A percentile compares a stretch with the other conserved stretches of the same genome.
Evolutionary conservation across 2,888 invertebrate genomes (phyloP).

Genomic region (Keiferia lycopersicella): DNA sequence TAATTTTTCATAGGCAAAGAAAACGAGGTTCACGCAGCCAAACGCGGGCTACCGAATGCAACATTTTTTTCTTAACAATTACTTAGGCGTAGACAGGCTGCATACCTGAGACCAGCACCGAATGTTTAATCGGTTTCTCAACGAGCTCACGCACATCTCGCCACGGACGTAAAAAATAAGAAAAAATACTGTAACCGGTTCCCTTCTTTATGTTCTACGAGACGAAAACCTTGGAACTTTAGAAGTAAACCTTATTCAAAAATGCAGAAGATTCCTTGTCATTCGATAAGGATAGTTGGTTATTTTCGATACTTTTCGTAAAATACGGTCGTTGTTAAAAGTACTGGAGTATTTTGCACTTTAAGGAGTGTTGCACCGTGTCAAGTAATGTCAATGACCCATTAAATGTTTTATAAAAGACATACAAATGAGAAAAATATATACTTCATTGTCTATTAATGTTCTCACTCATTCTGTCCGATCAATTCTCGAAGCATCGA

Average conservation of each 20-base stretch:
- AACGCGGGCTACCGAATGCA: constrained; percentile 12
- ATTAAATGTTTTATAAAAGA: background rate
- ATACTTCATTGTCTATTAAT: too few relatives aligned
- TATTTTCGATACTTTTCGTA: constrained; percentile 15
- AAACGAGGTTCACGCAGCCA: background rate
- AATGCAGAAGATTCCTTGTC: background rate
- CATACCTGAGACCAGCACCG: constrained; percentile 54
- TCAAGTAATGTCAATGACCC: constrained; percentile 16
- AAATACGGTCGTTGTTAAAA: constrained; percentile 17
- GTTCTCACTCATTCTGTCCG: too few relatives aligned
- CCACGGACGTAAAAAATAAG: constrained; percentile 18
- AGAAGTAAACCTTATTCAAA: constrained; percentile 7
- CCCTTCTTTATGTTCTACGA: constrained; percentile 21
- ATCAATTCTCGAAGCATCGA: background rate
- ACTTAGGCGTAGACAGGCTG: constrained; percentile 48
- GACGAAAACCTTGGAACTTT: background rate
- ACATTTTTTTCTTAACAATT: constrained; percentile 38
- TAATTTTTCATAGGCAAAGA: background rate
- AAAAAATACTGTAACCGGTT: constrained; percentile 53
- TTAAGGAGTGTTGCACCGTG: background rate
- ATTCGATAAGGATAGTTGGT: background rate
- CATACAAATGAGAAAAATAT: background rate
- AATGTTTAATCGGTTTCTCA: constrained; percentile 62
- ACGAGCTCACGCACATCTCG: constrained; percentile 62
- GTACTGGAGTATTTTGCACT: constrained; percentile 16